These are phyloP conservation scores for Epistrophe eligans DNA, from an alignment of 2,888 invertebrate species.

Conservation along the genomic window DNA sequence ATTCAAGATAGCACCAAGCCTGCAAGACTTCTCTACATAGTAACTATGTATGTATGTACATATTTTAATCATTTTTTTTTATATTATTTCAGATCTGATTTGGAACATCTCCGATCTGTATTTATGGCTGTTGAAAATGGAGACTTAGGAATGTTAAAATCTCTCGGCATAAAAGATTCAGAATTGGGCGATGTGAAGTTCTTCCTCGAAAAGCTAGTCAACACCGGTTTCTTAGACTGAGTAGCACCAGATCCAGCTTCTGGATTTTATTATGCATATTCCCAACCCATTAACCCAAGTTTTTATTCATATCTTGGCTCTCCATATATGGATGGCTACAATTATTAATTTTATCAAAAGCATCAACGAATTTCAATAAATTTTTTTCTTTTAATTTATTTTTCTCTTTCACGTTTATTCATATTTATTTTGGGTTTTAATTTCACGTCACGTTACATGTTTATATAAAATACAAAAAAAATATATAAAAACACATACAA, in stretches of 20 bases:
- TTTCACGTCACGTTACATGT: constrained; percentile 2
- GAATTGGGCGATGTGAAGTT: constrained; percentile 97
- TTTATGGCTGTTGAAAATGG: constrained; percentile 98
- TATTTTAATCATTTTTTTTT: neutral
- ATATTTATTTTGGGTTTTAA: constrained; percentile 1
- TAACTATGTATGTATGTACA: too few species aligned
- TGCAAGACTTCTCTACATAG: too few species aligned
- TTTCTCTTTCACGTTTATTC: constrained; percentile 27
- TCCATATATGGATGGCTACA: constrained; percentile 85
- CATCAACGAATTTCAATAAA: constrained; percentile 17
- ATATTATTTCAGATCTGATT: constrained; percentile 88
- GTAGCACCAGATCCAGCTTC: constrained; percentile 90
- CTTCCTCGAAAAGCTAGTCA: constrained; percentile 97
- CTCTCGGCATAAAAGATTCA: constrained; percentile 97
- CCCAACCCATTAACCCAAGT: constrained; percentile 88
- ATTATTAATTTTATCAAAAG: constrained; percentile 78
- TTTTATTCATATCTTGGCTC: constrained; percentile 88
- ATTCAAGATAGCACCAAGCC: too few species aligned
- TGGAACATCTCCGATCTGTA: constrained; percentile 96
- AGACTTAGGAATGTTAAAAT: constrained; percentile 96
- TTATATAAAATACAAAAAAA: constrained; percentile 56
- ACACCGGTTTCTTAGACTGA: constrained; percentile 98
- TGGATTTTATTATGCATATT: constrained; percentile 88
- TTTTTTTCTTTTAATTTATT: neutral
- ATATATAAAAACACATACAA: constrained; percentile 45